Base-by-base conservation (phyloP, 2,797 vertebrate genomes). In the Lagocephalus sceleratus region DNA sequence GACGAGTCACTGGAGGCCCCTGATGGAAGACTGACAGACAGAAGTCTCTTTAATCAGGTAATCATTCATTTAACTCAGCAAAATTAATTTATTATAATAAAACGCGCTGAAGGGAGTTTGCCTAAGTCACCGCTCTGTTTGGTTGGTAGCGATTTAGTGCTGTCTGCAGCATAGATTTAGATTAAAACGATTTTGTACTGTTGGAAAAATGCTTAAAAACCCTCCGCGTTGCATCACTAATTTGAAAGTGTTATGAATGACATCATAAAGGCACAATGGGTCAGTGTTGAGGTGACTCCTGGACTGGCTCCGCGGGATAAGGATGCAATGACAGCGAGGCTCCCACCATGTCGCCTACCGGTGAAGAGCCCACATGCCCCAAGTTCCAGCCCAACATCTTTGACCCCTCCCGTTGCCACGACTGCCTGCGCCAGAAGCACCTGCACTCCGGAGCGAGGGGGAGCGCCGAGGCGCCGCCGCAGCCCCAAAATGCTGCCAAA, bases 321-420 rank as follows among this genome's bases (percentile, higher is more conserved):
- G 51, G 71, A 57, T 78, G 79, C 65, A 11, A 83, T 81, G 79
- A 85, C 52, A 2, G 38, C 29, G 57, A 38, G 20, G 44, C 47
- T 62, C 26, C 54, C 79, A 82, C 42, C 61, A 95, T 95, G 94
- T 80, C 90, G 55, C 51, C 75, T 56, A 71, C 76, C 6, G 42
- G 73, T 22, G 86, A 88, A 9, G 85, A 90, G 1, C 69, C 68
- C 38, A 66, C 87, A 25, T 92, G 93, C 64, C 84, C 90, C 66
- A 85, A 89, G 80, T 95, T 92, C 58, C 89, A 95, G 87, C 91
- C 92, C 76, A 93, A 91, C 72, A 57, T 92, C 79, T 93, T 94
- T 68, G 89, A 93, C 82, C 90, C 91, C 76, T 91, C 88, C 79
- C 85, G 90, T 68, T 93, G 92, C 87, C 92, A 91, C 41, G 92